Evolutionary conservation across 2,888 invertebrate species (phyloP).

Genomic region (Magallana nippona): DNA sequence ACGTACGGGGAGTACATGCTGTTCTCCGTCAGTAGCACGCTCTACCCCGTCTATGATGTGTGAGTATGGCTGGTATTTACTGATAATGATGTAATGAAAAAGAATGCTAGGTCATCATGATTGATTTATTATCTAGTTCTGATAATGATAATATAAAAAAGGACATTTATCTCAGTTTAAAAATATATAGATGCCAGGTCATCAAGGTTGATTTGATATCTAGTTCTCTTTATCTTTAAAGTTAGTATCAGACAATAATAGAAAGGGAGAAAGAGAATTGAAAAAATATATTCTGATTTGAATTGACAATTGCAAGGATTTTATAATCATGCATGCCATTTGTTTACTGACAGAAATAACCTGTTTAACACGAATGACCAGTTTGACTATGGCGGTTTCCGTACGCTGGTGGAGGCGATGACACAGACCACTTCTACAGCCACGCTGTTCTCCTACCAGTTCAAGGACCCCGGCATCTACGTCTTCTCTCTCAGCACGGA

Average conservation of each 20-base stretch:
- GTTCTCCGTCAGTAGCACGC: slow-evolving; percentile 70
- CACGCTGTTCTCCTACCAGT: slow-evolving; percentile 76
- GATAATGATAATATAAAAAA: no score
- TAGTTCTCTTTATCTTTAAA: background rate
- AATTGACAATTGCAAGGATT: background rate
- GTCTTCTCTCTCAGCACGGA: slow-evolving; percentile 76
- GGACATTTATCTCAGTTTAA: no score
- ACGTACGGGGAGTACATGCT: slow-evolving; percentile 74
- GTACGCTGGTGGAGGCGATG: slow-evolving; percentile 68
- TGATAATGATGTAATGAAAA: no score
- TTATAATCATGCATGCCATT: background rate
- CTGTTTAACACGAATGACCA: slow-evolving; percentile 77
- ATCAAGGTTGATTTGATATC: background rate
- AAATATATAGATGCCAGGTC: background rate
- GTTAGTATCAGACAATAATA: background rate
- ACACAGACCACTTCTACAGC: slow-evolving; percentile 66
- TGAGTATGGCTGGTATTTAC: slow-evolving; percentile 53
- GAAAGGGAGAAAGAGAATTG: no score
- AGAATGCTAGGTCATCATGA: no score
- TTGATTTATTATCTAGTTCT: no score
- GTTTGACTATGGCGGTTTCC: slow-evolving; percentile 79
- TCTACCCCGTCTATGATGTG: slow-evolving; percentile 78
- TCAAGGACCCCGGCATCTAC: slow-evolving; percentile 76
- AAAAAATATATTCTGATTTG: no score
- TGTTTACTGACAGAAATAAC: slow-evolving; percentile 71